A percentile compares a stretch with the other conserved stretches of the same genome.
Evolutionary conservation across 37 sponge, comb jelly and placozoan genomes (phyloP).

Genomic region (Cliona cf. orientalis): DNA sequence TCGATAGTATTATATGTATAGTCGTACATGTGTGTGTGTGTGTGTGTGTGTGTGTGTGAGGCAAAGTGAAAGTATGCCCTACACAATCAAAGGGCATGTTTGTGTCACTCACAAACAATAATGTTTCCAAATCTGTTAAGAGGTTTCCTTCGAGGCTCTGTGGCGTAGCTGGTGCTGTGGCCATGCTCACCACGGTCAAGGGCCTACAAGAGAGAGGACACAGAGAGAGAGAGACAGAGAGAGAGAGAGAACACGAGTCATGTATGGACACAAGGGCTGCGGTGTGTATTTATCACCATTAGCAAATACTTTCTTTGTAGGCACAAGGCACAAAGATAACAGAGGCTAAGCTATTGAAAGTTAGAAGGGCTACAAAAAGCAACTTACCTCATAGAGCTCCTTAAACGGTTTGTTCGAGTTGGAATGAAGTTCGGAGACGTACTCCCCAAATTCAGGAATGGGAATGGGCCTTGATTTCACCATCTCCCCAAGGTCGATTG

Average conservation of each 20-base stretch:
- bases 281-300: too few species aligned
- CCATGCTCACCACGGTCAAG: slow-evolving; percentile 12
- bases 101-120: slow-evolving; percentile 40
- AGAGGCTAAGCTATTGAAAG: neutral
- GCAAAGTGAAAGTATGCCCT: too few species aligned
- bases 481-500: neutral
- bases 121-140: slow-evolving; percentile 67
- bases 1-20: too few species aligned
- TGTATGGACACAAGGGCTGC: neutral
- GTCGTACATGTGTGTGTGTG: too few species aligned
- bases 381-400: slow-evolving; percentile 24
- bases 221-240: slow-evolving; percentile 33
- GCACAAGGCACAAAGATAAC: neutral
- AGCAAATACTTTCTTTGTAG: neutral
- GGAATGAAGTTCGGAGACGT: slow-evolving; percentile 30
- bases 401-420: slow-evolving; percentile 41
- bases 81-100: too few species aligned
- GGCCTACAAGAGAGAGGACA: slow-evolving; percentile 17
- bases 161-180: neutral
- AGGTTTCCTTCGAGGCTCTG: neutral
- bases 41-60: too few species aligned
- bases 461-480: slow-evolving; percentile 7
- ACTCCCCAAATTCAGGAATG: slow-evolving; percentile 38
- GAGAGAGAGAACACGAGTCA: slow-evolving; percentile 36
- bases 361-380: neutral